Evolutionary conservation across 2,113 vertebrate species (phyloP), one percentile per base, ranked within the genome.

Genomic region (Halichoerus grypus): DNA sequence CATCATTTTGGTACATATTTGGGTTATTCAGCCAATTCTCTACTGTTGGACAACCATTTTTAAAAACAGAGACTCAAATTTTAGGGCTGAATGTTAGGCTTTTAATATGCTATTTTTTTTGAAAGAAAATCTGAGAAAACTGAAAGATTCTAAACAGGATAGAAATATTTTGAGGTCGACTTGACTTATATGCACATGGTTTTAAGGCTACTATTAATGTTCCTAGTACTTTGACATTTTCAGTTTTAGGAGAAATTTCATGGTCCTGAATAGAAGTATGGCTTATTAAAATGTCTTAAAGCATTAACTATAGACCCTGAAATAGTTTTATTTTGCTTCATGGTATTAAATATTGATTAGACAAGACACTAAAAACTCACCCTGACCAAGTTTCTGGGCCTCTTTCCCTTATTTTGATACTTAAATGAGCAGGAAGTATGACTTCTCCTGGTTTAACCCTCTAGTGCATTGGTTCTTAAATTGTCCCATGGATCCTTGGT

Each of bases 161-260:
- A 86, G 42, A 59, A 74, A 84, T 81, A 82, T 65, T 84, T 97
- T 77, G 79, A 83, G 33, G 6, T 96, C 16, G 14, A 71, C n/a
- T 87, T 95, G 31, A 95, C 63, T 95, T 69, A 77, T 19, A 22
- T 72, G 24, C 36, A 63, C 13, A 22, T 21, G 46, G 36, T 90
- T 86, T 88, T 96, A 95, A 95, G 77, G 26, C 36, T 83, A 31
- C 7, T 49, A 3, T 80, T 83, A 79, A 51, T 19, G 57, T 57
- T 51, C 36, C 59, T 28, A 74, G 26, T 71, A 80, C 22, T 88
- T 63, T 42, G 53, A 88, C 31, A 86, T 6, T 90, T 93, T 84
- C 22, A 67, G 26, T 88, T 94, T 77, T 72, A 67, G 92, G 71
- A 86, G 91, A 96, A 83, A 84, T 89, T 95, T 97, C 21, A 67